phyloP scores from a whole-genome alignment of 2,888 invertebrate genomes.

The Panzeria rudis region DNA sequence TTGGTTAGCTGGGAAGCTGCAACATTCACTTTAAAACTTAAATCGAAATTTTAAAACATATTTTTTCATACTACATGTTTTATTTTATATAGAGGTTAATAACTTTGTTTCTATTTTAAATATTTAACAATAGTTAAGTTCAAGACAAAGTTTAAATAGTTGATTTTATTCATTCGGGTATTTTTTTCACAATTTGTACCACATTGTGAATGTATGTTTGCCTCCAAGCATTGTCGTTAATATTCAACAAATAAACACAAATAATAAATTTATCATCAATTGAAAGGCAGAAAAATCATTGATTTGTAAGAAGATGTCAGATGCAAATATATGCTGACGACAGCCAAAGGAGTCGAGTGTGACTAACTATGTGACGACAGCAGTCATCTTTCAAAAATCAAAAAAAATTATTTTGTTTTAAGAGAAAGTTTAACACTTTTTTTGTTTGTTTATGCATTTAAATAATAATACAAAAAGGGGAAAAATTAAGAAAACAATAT shows the following conservation, averaged over 20 bases:
- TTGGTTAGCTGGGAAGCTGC: no score
- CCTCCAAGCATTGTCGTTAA: conserved; percentile 13
- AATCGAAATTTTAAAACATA: no score
- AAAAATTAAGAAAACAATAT: background rate
- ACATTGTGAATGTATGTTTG: background rate
- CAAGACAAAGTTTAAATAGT: conserved; percentile 5
- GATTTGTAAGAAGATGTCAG: conserved; percentile 3
- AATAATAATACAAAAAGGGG: background rate
- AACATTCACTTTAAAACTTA: background rate
- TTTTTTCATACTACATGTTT: background rate
- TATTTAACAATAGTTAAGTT: conserved; percentile 14
- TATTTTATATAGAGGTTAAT: background rate
- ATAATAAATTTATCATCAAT: conserved; percentile 11
- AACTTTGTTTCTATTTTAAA: conserved; percentile 3
- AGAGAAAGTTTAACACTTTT: conserved; percentile 14
- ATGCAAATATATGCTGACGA: conserved; percentile 12
- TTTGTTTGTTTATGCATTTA: background rate
- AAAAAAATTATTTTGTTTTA: background rate
- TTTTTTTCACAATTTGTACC: background rate
- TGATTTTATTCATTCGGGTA: conserved; percentile 7
- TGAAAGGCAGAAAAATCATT: conserved; percentile 12
- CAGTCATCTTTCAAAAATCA: conserved; percentile 15
- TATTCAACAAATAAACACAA: conserved; percentile 2
- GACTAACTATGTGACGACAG: background rate
- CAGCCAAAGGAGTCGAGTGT: background rate